Base-by-base conservation (phyloP, 2,797 vertebrate genomes). In the Lutjanus argentimaculatus region DNA sequence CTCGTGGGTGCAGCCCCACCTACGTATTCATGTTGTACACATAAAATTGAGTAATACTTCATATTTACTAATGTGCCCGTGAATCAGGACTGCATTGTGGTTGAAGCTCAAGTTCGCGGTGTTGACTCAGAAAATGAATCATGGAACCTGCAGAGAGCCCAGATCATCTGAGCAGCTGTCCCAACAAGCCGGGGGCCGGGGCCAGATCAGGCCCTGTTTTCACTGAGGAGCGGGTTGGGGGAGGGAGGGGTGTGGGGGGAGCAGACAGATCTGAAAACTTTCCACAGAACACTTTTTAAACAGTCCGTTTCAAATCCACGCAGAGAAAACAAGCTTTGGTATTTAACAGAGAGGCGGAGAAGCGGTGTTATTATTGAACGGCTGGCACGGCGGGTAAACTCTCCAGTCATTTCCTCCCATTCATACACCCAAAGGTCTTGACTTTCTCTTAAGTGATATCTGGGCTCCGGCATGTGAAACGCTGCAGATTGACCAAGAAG, bases 161-260 rank as follows among this genome's bases (percentile, higher is more conserved):
- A 89, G 93, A 95, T 94, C 91, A 89, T 94, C 84, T 70, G 87
- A 94, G 95, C 95, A 96, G 95, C 96, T 96, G 96, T 96, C 94
- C 94, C 95, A 96, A 96, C 92, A 95, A 89, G 90, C 92, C 30
- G 75, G 87, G 91, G 89, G 93, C 92, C 40, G 75, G 78, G 85
- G 90, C 90, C 92, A 85, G 82, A 90, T 82, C 79, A 53, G 91
- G 84, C 86, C 88, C 88, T 95, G 93, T 93, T 96, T 94, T 94
- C 83, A 79, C 72, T 77, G 78, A 55, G 79, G 82, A 40, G 55
- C 58, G 63, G 69, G 6, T 22, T 55, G 22, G 12, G 21, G 21
- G 36, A 13, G 45, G 36, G 48, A 21, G 15, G 52, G 46, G 12
- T 13, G 21, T 19, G 36, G n/a, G 43, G 36, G 48, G 42, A 17